Evolutionary conservation across 1,140 invertebrate species (phyloP).

Genomic region (Halyomorpha halys): DNA sequence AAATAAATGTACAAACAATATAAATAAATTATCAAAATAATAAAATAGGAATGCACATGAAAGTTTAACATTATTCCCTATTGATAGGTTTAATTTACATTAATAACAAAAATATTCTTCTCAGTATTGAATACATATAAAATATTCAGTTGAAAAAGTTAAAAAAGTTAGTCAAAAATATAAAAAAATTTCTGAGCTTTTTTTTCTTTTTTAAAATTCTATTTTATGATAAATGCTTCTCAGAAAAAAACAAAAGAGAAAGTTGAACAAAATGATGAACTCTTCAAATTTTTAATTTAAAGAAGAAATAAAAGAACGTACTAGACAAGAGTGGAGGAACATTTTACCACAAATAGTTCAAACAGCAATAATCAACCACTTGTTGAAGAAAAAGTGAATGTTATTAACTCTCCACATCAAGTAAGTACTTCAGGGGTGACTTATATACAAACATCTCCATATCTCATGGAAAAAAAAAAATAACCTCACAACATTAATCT

Average conservation of each 20-base stretch:
- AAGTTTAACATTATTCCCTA: background rate
- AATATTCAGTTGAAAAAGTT: background rate
- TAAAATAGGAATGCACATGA: constrained; percentile 1
- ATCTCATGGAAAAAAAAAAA: too few species aligned
- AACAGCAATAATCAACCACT: background rate
- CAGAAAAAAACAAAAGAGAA: background rate
- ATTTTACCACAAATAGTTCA: background rate
- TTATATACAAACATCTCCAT: too few species aligned
- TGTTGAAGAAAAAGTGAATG: background rate
- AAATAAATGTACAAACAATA: background rate
- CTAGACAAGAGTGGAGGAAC: constrained; percentile 1
- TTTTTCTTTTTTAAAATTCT: background rate
- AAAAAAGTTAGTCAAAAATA: constrained; percentile 11
- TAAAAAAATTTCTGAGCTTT: constrained; percentile 4
- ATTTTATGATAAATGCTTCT: constrained; percentile 4
- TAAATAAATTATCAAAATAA: constrained; percentile 7
- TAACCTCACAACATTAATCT: too few species aligned
- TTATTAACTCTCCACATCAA: background rate
- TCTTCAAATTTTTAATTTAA: background rate
- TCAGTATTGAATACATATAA: background rate
- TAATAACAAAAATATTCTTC: background rate
- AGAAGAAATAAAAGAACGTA: too few species aligned
- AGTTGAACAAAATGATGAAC: background rate
- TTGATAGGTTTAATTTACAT: background rate
- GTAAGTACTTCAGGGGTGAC: too few species aligned